A percentile compares a stretch with the other conserved stretches of the same genome.
Evolutionary conservation across 2,113 vertebrate species (phyloP).

Genomic region (Miniopterus natalensis): DNA sequence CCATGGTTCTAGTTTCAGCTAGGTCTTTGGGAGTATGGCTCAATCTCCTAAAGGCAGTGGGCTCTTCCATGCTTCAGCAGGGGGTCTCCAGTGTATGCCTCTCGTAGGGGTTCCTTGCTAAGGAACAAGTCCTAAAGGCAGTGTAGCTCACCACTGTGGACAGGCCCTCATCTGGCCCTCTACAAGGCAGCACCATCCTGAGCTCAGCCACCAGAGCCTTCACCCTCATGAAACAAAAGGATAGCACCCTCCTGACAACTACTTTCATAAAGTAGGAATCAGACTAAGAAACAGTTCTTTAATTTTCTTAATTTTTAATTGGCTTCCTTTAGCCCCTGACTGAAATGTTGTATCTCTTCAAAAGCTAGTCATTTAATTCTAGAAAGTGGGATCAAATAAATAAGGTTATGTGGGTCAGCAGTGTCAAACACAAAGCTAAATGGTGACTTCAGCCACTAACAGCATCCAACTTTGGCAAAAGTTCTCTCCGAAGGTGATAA

Average conservation of each 20-base stretch:
- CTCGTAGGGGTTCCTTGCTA: background rate
- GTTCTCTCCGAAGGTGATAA: conserved; percentile 25
- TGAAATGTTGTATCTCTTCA: conserved; percentile 5
- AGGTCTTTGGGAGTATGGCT: background rate
- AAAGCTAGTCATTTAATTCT: conserved; percentile 16
- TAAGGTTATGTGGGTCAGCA: background rate
- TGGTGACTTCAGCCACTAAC: background rate
- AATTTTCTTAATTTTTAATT: conserved; percentile 39
- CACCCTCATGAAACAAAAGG: background rate
- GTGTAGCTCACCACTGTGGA: background rate
- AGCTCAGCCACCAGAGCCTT: background rate
- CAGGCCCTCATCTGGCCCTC: background rate
- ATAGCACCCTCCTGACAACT: background rate
- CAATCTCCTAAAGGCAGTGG: background rate
- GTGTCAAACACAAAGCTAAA: conserved; percentile 38
- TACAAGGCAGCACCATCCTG: background rate
- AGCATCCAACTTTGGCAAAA: background rate
- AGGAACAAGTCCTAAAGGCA: background rate
- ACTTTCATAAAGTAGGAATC: background rate
- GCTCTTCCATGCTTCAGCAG: background rate
- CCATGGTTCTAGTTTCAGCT: background rate
- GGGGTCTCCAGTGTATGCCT: background rate
- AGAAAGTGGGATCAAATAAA: background rate
- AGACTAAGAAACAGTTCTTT: conserved; percentile 10
- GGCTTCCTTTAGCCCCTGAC: conserved; percentile 17